A percentile compares a stretch with the other conserved stretches of the same genome.
Conservation (phyloP, 2,888 invertebrate genomes). For the Strigamia transsilvanica region DNA sequence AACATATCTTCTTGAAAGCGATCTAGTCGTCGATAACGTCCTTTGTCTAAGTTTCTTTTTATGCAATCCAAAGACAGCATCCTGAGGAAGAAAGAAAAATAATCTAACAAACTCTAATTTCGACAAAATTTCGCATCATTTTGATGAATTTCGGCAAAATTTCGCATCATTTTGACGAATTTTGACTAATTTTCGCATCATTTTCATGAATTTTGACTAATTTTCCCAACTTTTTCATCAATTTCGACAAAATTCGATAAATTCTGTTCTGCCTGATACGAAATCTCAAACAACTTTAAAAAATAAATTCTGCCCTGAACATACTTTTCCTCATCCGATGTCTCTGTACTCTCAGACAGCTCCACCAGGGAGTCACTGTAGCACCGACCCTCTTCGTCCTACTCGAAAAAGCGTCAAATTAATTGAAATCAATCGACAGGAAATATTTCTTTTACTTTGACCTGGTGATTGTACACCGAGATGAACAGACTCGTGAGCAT, state of each 20-base stretch:
- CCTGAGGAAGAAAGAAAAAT: slow-evolving; percentile 28
- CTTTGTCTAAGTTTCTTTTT: slow-evolving; percentile 89
- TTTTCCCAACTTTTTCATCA: no score
- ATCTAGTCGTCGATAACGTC: slow-evolving; percentile 91
- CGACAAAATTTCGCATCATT: no score
- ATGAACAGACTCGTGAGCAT: slow-evolving; percentile 90
- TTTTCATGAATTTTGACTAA: no score
- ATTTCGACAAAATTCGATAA: no score
- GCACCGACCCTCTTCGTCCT: slow-evolving; percentile 93
- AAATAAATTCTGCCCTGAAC: background rate
- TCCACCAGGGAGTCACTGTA: slow-evolving; percentile 96
- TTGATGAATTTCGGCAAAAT: no score
- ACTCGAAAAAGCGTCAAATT: slow-evolving; percentile 53
- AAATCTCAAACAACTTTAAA: background rate
- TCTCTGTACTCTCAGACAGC: slow-evolving; percentile 84
- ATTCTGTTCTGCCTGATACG: no score
- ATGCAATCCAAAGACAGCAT: slow-evolving; percentile 74
- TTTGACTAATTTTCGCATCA: no score
- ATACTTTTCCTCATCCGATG: slow-evolving; percentile 72
- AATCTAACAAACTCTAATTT: background rate
- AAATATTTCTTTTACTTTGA: slow-evolving; percentile 56
- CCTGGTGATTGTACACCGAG: slow-evolving; percentile 90
- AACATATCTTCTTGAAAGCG: slow-evolving; percentile 97
- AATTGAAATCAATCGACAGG: background rate
- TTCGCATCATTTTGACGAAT: no score